phyloP scores from a whole-genome alignment of 2,113 vertebrate genomes.

The Thamnophis sirtalis region DNA sequence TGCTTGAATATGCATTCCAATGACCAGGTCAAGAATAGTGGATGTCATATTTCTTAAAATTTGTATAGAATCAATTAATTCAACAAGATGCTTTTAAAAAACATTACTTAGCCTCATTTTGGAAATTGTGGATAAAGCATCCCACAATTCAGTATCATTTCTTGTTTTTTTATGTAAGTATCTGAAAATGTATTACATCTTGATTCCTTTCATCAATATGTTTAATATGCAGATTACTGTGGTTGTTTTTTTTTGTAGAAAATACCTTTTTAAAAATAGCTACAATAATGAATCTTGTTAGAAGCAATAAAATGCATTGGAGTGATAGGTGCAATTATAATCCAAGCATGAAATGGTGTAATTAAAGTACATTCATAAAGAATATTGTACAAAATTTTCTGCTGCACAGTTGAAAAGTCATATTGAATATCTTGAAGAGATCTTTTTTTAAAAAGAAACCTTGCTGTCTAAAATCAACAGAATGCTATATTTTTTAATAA shows the following conservation, averaged over 20 bases:
- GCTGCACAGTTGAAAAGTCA: background rate
- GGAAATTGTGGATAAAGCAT: constrained; percentile 30
- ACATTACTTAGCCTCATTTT: constrained; percentile 35
- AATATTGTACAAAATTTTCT: background rate
- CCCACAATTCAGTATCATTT: constrained; percentile 27
- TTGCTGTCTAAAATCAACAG: background rate
- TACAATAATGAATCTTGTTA: background rate
- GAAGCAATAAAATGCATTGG: background rate
- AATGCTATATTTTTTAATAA: background rate
- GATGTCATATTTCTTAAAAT: constrained; percentile 31
- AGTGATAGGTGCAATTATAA: constrained; percentile 3
- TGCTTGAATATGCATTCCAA: constrained; percentile 17
- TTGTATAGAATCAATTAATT: constrained; percentile 56
- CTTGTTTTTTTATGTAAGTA: constrained; percentile 31
- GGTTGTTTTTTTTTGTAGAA: constrained; percentile 1
- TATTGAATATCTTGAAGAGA: background rate
- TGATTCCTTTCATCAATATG: constrained; percentile 11
- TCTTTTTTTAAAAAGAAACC: constrained; percentile 1
- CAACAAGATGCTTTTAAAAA: constrained; percentile 39
- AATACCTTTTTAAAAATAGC: background rate
- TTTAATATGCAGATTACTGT: background rate
- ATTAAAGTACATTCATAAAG: background rate
- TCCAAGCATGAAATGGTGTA: background rate
- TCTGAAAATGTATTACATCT: constrained; percentile 33
- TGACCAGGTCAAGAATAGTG: constrained; percentile 38